Evolutionary conservation across 2,797 vertebrate species (phyloP).

Genomic region (Pelodytes ibericus): DNA sequence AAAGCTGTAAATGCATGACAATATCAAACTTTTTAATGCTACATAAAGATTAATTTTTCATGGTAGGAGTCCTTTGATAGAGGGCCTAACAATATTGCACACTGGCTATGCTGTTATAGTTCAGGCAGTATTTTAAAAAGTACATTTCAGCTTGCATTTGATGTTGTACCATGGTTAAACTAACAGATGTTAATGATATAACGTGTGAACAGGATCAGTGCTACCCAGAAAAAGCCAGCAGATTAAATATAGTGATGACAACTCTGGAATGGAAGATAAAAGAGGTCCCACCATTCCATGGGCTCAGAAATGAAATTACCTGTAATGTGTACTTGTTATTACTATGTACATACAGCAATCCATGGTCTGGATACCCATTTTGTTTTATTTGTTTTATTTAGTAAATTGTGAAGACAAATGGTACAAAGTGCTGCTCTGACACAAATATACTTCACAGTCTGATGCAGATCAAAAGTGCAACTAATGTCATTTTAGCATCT

Average conservation of each 20-base stretch:
- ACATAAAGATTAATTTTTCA: too few species aligned
- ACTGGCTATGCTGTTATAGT: too few species aligned
- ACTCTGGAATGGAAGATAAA: background rate
- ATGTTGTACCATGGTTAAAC: background rate
- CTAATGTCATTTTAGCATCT: conserved; percentile 9
- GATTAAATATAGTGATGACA: background rate
- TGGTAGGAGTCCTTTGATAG: too few species aligned
- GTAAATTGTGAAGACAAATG: background rate
- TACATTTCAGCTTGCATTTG: too few species aligned
- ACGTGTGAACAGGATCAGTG: background rate
- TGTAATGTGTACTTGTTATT: background rate
- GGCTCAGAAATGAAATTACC: background rate
- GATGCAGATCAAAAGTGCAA: background rate
- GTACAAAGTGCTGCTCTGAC: background rate
- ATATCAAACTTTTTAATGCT: too few species aligned
- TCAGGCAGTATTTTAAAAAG: too few species aligned
- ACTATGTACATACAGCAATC: background rate
- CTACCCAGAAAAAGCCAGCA: background rate
- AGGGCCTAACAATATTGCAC: too few species aligned
- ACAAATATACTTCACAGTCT: background rate
- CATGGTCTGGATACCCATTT: background rate
- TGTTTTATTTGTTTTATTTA: background rate
- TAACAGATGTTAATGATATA: background rate
- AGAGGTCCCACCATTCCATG: background rate
- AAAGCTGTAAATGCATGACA: too few species aligned